A percentile compares a stretch with the other conserved stretches of the same genome.
Conservation (phyloP, 2,113 vertebrate genomes). For the Pogona vitticeps region DNA sequence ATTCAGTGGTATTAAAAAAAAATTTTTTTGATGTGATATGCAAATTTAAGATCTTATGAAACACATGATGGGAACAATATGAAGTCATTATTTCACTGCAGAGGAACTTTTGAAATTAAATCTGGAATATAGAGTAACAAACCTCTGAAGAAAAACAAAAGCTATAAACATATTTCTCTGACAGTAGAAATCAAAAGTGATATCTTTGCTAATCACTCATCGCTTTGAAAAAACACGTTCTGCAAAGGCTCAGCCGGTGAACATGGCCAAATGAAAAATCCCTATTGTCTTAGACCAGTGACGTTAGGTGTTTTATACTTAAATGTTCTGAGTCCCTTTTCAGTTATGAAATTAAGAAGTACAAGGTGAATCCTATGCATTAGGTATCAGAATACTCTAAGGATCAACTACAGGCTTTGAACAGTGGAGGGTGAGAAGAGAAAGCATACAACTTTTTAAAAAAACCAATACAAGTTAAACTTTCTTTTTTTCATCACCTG, state of each 20-base stretch:
- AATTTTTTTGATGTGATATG: no score
- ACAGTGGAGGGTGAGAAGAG: no score
- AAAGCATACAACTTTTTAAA: not conserved
- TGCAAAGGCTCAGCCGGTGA: conserved; percentile 10
- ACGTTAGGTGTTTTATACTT: conserved; percentile 12
- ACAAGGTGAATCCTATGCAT: conserved; percentile 17
- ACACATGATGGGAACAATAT: no score
- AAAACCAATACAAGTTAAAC: conserved; percentile 25
- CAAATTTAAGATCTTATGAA: no score
- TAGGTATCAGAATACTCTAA: conserved; percentile 5
- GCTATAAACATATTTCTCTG: not conserved
- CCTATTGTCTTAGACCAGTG: not conserved
- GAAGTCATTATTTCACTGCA: not conserved
- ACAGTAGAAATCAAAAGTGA: conserved; percentile 10
- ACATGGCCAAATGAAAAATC: not conserved
- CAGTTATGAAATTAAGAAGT: conserved; percentile 30
- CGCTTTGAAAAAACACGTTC: conserved; percentile 4
- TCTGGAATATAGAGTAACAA: not conserved
- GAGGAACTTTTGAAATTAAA: not conserved
- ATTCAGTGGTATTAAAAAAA: not conserved
- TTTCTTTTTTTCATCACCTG: conserved; percentile 2
- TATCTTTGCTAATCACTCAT: not conserved
- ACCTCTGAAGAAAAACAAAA: not conserved
- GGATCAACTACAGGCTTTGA: conserved; percentile 12
- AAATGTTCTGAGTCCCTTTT: not conserved